phyloP scores from a whole-genome alignment of 2,797 vertebrate genomes.

The Paratrypauchen microcephalus region DNA sequence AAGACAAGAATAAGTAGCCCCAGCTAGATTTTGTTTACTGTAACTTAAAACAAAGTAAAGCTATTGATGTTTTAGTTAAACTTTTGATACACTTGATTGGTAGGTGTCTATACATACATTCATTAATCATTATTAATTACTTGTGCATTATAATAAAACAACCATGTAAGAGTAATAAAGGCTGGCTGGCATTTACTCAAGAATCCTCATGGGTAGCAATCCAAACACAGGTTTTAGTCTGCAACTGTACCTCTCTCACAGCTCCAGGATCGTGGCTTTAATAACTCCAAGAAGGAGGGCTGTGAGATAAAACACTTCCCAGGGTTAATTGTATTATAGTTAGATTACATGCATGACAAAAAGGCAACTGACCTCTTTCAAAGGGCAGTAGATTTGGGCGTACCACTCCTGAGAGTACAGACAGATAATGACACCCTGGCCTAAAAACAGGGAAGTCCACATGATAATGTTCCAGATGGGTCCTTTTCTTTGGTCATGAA shows the following conservation, averaged over 20 bases:
- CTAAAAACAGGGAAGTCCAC: constrained; percentile 93
- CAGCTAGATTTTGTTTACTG: constrained; percentile 18
- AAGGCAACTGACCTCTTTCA: constrained; percentile 76
- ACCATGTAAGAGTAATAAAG: constrained; percentile 28
- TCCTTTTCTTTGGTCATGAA: constrained; percentile 90
- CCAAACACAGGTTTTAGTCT: constrained; percentile 16
- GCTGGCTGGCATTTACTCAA: constrained; percentile 26
- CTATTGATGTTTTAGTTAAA: constrained; percentile 29
- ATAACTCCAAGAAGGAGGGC: constrained; percentile 85
- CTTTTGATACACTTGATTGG: constrained; percentile 31
- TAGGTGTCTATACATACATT: constrained; percentile 22
- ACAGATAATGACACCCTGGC: constrained; percentile 89
- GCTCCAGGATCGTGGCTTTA: constrained; percentile 93
- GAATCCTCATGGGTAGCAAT: constrained; percentile 7
- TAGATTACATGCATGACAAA: not conserved
- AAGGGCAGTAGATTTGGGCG: constrained; percentile 88
- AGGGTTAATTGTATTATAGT: not conserved
- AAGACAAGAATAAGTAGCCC: constrained; percentile 42
- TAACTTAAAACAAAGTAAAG: constrained; percentile 58
- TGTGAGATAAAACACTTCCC: constrained; percentile 60
- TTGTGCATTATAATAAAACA: constrained; percentile 48
- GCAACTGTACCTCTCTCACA: constrained; percentile 67
- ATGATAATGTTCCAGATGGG: constrained; percentile 96
- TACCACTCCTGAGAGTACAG: constrained; percentile 98
- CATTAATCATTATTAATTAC: constrained; percentile 7